A percentile compares a stretch with the other conserved stretches of the same genome.
Conservation (phyloP, 1,140 invertebrate genomes). For the Tetranychus urticae region DNA sequence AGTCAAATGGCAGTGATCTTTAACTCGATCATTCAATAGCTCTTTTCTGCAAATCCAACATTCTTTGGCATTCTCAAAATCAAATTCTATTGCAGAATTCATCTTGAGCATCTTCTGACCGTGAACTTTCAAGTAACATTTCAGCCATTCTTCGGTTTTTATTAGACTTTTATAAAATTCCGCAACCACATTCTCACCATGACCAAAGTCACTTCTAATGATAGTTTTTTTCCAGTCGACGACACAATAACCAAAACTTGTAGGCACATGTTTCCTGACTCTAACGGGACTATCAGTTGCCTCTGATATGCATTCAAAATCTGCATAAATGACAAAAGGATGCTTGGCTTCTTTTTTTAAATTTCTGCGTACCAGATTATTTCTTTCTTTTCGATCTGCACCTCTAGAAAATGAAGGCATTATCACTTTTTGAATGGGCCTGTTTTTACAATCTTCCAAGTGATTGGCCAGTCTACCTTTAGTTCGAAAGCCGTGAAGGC, state of each 20-base stretch:
- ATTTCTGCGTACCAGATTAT: not conserved
- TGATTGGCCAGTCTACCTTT: not conserved
- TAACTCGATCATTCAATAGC: not conserved
- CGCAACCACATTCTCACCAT: not conserved
- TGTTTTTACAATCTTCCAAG: not conserved
- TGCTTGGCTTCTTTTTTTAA: not conserved
- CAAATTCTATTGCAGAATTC: too few relatives aligned
- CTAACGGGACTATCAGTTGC: not conserved
- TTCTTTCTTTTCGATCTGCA: not conserved
- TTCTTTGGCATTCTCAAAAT: too few relatives aligned
- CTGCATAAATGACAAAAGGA: not conserved
- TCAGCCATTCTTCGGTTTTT: not conserved
- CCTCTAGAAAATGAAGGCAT: not conserved
- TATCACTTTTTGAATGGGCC: not conserved
- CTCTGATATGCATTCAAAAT: not conserved
- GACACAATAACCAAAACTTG: not conserved
- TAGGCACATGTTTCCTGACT: not conserved
- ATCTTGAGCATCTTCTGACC: too few relatives aligned
- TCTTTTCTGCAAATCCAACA: too few relatives aligned
- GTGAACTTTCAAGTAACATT: not conserved
- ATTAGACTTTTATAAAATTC: not conserved
- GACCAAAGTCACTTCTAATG: not conserved
- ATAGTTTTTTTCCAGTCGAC: not conserved
- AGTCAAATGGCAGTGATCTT: not conserved
- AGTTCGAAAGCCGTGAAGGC: not conserved